Percentiles rank a stretch among this genome's conserved stretches.
phyloP scores from a whole-genome alignment of 1,140 invertebrate genomes.

The Drosophila tropicalis region DNA sequence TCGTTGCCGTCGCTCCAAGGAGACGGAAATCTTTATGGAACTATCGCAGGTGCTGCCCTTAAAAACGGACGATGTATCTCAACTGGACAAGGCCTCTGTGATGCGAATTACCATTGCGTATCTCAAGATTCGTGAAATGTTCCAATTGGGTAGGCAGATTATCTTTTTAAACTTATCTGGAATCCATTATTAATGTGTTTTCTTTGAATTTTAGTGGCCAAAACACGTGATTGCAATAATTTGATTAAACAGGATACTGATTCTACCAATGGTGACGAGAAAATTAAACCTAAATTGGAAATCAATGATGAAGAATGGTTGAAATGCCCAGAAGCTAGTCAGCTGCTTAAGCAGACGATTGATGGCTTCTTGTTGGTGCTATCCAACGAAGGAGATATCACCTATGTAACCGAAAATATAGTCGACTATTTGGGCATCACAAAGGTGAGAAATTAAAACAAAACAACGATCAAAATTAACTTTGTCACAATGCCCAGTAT shows the following conservation, averaged over 20 bases:
- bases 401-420: constrained; percentile 96
- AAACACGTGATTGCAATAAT: constrained; percentile 37
- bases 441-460: constrained; percentile 86
- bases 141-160: constrained; percentile 88
- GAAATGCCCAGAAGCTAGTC: constrained; percentile 56
- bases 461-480: neutral
- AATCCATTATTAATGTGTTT: constrained; percentile 45
- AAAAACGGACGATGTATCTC: constrained; percentile 89
- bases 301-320: constrained; percentile 59
- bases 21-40: constrained; percentile 97
- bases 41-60: constrained; percentile 92
- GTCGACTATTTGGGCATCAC: constrained; percentile 94
- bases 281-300: constrained; percentile 62
- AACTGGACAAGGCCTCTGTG: constrained; percentile 97
- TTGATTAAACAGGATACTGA: constrained; percentile 43
- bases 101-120: constrained; percentile 97
- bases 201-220: constrained; percentile 44
- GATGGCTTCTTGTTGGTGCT: constrained; percentile 95
- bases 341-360: constrained; percentile 86
- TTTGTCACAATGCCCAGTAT: no score
- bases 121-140: constrained; percentile 92
- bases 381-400: constrained; percentile 94
- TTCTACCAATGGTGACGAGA: constrained; percentile 4
- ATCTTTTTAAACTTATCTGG: constrained; percentile 39
- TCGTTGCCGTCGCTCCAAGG: constrained; percentile 94